Evolutionary conservation across 2,113 vertebrate genomes (phyloP).

Genomic region (Cottus gobio): DNA sequence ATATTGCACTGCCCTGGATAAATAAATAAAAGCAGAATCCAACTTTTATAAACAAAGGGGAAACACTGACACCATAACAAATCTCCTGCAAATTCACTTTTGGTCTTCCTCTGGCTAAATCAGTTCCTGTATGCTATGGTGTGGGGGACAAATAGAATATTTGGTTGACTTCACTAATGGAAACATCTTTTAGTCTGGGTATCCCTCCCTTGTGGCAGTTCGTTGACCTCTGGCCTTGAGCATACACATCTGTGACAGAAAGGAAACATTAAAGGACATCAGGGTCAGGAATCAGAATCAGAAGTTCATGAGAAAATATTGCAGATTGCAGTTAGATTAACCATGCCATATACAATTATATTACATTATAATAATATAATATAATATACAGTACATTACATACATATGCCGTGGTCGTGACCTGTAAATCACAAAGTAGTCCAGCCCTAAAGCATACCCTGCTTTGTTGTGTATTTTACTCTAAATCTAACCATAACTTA

Average conservation of each 20-base stretch:
- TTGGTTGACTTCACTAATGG: constrained; percentile 92
- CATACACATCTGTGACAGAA: constrained; percentile 85
- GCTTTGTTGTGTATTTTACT: neutral
- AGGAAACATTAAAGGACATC: neutral
- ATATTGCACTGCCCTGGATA: neutral
- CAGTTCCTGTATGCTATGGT: constrained; percentile 12
- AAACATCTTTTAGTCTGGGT: constrained; percentile 88
- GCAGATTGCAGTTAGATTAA: neutral
- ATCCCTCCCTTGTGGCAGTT: constrained; percentile 83
- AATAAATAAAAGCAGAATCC: constrained; percentile 6
- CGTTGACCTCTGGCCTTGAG: constrained; percentile 85
- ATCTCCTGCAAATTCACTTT: neutral
- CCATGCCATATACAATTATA: neutral
- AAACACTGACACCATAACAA: neutral
- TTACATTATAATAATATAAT: too few species aligned
- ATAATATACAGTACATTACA: neutral
- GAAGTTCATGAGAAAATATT: neutral
- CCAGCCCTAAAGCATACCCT: neutral
- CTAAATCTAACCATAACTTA: neutral
- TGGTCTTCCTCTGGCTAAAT: neutral
- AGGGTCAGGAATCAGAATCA: neutral
- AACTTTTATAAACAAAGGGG: neutral
- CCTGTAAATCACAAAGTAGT: neutral
- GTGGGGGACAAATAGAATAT: constrained; percentile 86
- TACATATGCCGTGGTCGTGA: neutral